Percentiles rank a stretch among this genome's conserved stretches.
phyloP scores from a whole-genome alignment of 2,888 invertebrate genomes.

The Leptinotarsa peninsularis region DNA sequence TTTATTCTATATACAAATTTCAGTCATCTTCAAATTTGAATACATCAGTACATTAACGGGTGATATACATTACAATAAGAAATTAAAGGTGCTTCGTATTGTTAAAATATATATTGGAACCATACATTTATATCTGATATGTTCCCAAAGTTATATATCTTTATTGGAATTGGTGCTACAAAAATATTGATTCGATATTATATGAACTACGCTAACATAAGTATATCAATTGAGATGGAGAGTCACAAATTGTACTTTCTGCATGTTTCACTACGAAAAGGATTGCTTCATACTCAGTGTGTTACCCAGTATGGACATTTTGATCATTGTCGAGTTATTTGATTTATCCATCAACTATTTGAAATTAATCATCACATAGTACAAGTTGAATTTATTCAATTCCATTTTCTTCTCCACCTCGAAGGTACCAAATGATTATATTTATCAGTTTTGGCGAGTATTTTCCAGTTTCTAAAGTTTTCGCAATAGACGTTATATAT shows the following conservation, averaged over 20 bases:
- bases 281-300: not conserved
- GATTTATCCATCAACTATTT: no score
- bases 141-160: not conserved
- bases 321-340: not conserved
- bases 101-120: not conserved
- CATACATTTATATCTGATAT: not conserved
- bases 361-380: no score
- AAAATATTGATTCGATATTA: conserved; percentile 15
- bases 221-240: not conserved
- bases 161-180: conserved; percentile 10
- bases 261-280: not conserved
- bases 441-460: no score
- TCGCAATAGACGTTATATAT: no score
- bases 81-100: not conserved
- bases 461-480: no score
- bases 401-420: no score
- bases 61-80: conserved; percentile 2
- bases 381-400: no score
- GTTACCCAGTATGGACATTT: not conserved
- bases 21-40: conserved; percentile 5
- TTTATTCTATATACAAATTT: not conserved
- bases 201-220: not conserved
- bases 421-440: no score
- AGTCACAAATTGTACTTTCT: conserved; percentile 8
- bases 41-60: conserved; percentile 4